A percentile compares a stretch with the other conserved stretches of the same genome.
These are phyloP conservation scores for Setophaga coronata DNA, from an alignment of 2,113 vertebrate genomes.

Conservation along the genomic window DNA sequence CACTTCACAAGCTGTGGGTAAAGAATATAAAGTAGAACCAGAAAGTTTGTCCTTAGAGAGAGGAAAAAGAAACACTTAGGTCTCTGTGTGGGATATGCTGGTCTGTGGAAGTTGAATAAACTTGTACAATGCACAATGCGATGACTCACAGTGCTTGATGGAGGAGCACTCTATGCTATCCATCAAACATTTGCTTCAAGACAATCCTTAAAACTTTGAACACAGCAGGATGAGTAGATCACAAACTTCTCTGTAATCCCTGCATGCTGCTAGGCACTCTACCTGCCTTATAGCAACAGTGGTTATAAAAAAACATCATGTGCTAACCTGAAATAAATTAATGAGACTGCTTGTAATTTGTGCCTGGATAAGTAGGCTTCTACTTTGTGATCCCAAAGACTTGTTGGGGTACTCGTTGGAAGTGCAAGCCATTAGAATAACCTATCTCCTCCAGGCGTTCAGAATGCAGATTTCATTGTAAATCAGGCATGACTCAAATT, in stretches of 20 bases:
- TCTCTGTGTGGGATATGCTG: conserved; percentile 57
- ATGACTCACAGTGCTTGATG: conserved; percentile 63
- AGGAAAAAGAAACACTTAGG: conserved; percentile 39
- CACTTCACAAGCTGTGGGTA: conserved; percentile 37
- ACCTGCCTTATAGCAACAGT: conserved; percentile 10
- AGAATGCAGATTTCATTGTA: conserved; percentile 13
- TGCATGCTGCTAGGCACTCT: conserved; percentile 4
- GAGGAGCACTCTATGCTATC: conserved; percentile 42
- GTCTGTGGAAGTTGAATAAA: conserved; percentile 63
- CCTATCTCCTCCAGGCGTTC: not conserved
- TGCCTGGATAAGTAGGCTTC: not conserved
- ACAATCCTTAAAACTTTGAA: conserved; percentile 59
- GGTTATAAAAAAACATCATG: conserved; percentile 3
- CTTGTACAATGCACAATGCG: conserved; percentile 48
- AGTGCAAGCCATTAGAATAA: not conserved
- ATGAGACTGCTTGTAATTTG: conserved; percentile 28
- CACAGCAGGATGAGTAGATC: conserved; percentile 68
- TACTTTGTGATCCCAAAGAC: not conserved
- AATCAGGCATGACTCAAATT: conserved; percentile 1
- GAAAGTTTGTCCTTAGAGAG: conserved; percentile 55
- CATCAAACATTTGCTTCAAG: conserved; percentile 63
- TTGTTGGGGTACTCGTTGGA: not conserved
- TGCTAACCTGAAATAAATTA: conserved; percentile 34
- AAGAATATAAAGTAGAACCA: conserved; percentile 40
- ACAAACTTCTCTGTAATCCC: conserved; percentile 20